Percentiles rank a stretch among this genome's conserved stretches.
Conservation (phyloP, 2,797 vertebrate genomes). For the Microctenopoma stevenorrisi region DNA sequence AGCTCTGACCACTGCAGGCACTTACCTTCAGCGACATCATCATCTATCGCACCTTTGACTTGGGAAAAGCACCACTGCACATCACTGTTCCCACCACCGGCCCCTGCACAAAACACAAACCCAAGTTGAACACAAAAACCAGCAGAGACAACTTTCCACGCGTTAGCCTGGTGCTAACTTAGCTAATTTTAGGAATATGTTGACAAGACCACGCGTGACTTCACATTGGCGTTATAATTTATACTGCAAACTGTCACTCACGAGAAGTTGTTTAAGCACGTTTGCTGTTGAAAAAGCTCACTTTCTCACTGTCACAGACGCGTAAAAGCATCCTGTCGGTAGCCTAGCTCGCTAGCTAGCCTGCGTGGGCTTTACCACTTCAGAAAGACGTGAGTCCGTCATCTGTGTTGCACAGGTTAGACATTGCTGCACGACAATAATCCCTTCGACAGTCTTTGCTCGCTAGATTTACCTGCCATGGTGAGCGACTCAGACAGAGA, state of each 20-base stretch:
- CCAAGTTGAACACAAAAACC: conserved; percentile 31
- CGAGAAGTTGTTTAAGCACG: not conserved
- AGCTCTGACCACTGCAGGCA: conserved; percentile 12
- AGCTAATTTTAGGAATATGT: not conserved
- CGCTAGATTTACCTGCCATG: conserved; percentile 79
- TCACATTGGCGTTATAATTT: accelerated
- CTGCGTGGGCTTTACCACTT: conserved; percentile 29
- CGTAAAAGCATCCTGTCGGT: conserved; percentile 37
- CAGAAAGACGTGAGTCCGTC: conserved; percentile 9
- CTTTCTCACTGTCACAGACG: conserved; percentile 28
- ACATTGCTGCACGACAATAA: too few species aligned
- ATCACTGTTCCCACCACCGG: conserved; percentile 90
- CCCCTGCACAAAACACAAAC: conserved; percentile 79
- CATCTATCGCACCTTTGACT: conserved; percentile 96
- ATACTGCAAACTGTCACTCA: accelerated
- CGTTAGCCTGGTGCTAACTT: conserved; percentile 58
- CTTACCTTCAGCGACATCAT: conserved; percentile 96
- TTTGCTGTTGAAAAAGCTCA: conserved; percentile 4
- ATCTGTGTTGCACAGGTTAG: not conserved
- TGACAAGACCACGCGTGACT: not conserved
- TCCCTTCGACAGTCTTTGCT: not conserved
- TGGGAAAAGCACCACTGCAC: conserved; percentile 98
- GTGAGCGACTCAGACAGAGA: conserved; percentile 50
- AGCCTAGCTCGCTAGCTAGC: conserved; percentile 65
- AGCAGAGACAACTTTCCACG: conserved; percentile 52